Evolutionary conservation across 1,140 invertebrate species (phyloP).

Genomic region (Sipha flava): DNA sequence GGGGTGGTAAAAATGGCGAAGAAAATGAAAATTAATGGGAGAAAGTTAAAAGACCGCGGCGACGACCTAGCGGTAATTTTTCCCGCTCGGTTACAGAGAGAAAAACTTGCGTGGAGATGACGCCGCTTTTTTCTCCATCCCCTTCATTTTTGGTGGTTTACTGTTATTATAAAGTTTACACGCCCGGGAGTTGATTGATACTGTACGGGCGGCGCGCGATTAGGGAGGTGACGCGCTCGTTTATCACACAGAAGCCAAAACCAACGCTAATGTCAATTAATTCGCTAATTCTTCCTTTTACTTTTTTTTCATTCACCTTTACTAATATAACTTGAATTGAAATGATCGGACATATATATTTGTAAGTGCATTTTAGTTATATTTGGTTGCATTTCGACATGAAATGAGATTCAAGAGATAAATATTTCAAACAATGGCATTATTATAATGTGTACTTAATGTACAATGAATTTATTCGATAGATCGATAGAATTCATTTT

Average conservation of each 20-base stretch:
- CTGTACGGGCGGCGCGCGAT: not conserved
- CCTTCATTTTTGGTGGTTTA: conserved; percentile 16
- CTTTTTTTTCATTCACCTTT: not conserved
- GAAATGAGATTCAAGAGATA: not conserved
- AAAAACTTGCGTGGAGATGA: conserved; percentile 24
- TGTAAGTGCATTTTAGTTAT: not conserved
- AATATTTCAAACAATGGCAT: not conserved
- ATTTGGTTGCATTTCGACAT: too few relatives aligned
- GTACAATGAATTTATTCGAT: too few relatives aligned
- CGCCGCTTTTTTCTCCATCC: conserved; percentile 15
- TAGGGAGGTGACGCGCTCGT: conserved; percentile 15
- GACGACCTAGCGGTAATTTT: conserved; percentile 25
- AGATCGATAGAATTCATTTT: too few relatives aligned
- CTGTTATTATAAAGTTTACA: conserved; percentile 30
- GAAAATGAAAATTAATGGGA: conserved; percentile 32
- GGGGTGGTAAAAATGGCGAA: not conserved
- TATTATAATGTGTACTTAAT: not conserved
- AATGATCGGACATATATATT: not conserved
- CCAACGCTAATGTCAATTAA: conserved; percentile 15
- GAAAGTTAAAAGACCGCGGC: conserved; percentile 31
- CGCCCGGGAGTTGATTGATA: conserved; percentile 25
- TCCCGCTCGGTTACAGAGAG: not conserved
- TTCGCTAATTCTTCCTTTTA: conserved; percentile 3
- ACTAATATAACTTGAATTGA: not conserved
- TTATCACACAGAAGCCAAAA: conserved; percentile 22